Base-by-base conservation (phyloP, 2,888 invertebrate genomes). In the Caenorhabditis japonica region DNA sequence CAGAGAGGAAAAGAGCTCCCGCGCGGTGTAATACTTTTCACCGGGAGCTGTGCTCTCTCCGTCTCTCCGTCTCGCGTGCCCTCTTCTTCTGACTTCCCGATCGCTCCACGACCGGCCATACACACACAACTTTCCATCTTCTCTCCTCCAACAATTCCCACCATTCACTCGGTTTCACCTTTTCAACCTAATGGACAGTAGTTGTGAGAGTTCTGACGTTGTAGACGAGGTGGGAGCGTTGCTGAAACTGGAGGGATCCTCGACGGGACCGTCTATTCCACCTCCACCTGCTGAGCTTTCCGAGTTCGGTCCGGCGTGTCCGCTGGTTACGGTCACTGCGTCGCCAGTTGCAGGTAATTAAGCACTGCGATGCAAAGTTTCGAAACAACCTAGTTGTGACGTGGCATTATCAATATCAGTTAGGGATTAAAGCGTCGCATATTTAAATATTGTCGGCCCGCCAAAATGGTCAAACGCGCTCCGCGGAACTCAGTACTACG, bases 1-100 rank as follows among this genome's bases (percentile, higher is more conserved):
- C 41, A 60, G 60, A 23, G 8, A 23, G 36, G 21, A 30, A 47
- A 17, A 59, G 59, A 59, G 49, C 59, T 59, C 59, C 59, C 59
- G 59, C 47, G 59, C 36, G 47, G 59, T 59, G 59, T 59, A 59
- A 59, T 30, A 59, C n/a, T n/a, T n/a, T n/a, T n/a, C n/a, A n/a
- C n/a, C 33, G 12, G 33, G 7, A 33, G 33, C 41, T 47, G 59
- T 49, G 49, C 59, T 41, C 41, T 51, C 60, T 60, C 41, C 34
- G 30, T 43, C 60, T 51, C 60, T 39, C 33, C 51, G 23, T 41
- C 41, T 49, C 27, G 19, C 13, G 15, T 33, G 19, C 12, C 51
- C 60, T 60, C 39, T 39, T 5, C 38, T 10, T 33, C 17, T 27
- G 27, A 23, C 55, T 25, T 41, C 43, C 55, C 41, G 30, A 34